Evolutionary conservation across 2,797 vertebrate species (phyloP), one percentile per base, ranked within the genome.

Genomic region (Sebastes steindachneri): DNA sequence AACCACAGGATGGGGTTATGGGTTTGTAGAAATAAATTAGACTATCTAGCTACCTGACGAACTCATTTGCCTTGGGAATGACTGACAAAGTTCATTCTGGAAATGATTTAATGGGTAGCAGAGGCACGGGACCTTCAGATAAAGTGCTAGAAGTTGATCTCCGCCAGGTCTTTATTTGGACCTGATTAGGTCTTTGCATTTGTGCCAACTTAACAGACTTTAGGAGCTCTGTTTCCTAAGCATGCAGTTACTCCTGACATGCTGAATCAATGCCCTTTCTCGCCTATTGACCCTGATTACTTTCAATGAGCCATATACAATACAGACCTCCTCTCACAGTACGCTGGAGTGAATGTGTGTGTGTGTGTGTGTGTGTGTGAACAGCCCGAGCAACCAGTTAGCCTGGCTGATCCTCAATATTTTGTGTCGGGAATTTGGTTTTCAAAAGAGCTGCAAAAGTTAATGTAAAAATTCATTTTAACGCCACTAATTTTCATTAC

Each of bases 281-380:
- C 25, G 15, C 63, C 68, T 82, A 70, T 78, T 89, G 86, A 89
- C 76, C 75, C 72, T 73, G 80, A 92, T 90, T 86, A 78, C 70
- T 80, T 79, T 59, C 76, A 90, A 86, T 89, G 83, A 90, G 77
- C 80, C 86, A 78, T 90, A 75, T 26, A 77, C 72, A 67, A 73
- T 26, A 77, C 72, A 67, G 57, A 80, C 19, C 37, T 51, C 64
- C 85, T 68, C 64, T 73, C 59, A 75, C 60, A 19, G 21, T 53
- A 12, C 4, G 62, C 11, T 59, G 37, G 11, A 79, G 48, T 68
- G 3, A 65, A n/a, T 29, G 7, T 72, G 58, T 17, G 15, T 45
- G 41, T 51, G 48, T 51, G 48, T 51, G 17, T n/a, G 45, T 45
- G 41, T 67, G 45, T 53, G 25, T 58, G 57, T 59, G 45, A 26